Evolutionary conservation across 1,140 invertebrate genomes (phyloP).

Genomic region (Drosophila persimilis): DNA sequence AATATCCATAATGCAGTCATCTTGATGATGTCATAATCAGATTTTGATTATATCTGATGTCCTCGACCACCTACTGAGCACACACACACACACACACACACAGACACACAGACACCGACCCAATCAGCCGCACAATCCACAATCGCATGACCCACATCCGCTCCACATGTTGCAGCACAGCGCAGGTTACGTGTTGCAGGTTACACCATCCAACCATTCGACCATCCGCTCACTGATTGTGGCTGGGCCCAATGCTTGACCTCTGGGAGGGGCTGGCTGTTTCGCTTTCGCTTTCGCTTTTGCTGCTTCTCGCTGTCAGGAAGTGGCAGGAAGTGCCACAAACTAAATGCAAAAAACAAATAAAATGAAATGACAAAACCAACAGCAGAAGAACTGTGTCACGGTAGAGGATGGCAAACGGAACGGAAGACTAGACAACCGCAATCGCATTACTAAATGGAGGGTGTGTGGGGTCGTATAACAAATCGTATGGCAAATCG

Average conservation of each 20-base stretch:
- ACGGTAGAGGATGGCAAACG: no score
- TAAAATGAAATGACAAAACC: no score
- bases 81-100: not conserved
- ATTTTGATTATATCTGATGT: conserved; percentile 26
- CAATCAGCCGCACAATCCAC: no score
- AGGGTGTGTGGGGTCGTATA: no score
- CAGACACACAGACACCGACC: not conserved
- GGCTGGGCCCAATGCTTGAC: conserved; percentile 40
- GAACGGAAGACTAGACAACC: no score
- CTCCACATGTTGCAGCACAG: conserved; percentile 15
- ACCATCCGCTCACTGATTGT: not conserved
- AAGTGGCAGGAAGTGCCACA: conserved; percentile 52
- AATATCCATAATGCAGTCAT: not conserved
- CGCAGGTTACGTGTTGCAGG: conserved; percentile 13
- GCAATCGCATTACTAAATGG: no score
- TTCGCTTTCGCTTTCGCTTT: conserved; percentile 11
- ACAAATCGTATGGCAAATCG: no score
- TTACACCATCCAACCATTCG: conserved; percentile 4
- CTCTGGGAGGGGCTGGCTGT: conserved; percentile 45
- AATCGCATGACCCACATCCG: conserved; percentile 25
- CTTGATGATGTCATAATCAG: conserved; percentile 31
- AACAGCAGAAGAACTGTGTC: not conserved
- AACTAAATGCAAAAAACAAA: conserved; percentile 5
- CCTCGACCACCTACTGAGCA: conserved; percentile 10
- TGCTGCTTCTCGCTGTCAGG: not conserved